Evolutionary conservation across 2,797 vertebrate genomes (phyloP), one percentile per base, ranked within the genome.

Genomic region (Parauchenoglanis ngamensis): DNA sequence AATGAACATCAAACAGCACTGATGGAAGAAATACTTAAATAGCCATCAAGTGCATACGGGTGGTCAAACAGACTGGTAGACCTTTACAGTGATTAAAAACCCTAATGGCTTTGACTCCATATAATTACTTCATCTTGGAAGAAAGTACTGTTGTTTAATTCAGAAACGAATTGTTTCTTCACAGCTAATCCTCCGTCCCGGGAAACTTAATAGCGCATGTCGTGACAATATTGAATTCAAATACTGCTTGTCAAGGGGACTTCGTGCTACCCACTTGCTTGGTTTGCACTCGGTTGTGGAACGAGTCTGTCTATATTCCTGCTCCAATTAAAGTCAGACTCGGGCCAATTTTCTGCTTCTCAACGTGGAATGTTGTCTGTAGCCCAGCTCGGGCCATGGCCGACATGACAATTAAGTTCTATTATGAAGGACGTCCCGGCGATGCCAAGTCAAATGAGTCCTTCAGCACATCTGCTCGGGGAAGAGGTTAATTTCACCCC

Each of bases 121-220:
- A 84, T 87, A 89, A 89, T 89, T 86, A 85, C 87, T 90, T 89
- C 63, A 87, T 84, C 88, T 86, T 87, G 78, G 78, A 83, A 6
- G 44, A 87, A 81, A 65, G 83, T 83, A 40, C 59, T 79, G 67
- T 87, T 79, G 72, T 89, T 88, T 91, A 90, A 90, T 91, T 86
- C 84, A 85, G 89, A 89, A 90, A 90, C 87, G 79, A 91, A 91
- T 89, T 90, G 88, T 90, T 90, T 91, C 88, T 88, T 89, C 89
- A 90, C 89, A 88, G 88, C 89, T 89, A 90, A 91, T 91, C 31
- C 88, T 80, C 87, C 76, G 44, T 86, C 65, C 72, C 8, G 7
- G 59, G 73, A 86, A 88, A 85, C 44, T 65, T 83, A 88, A 91
- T 83, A 80, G 82, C 49, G 87, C 85, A 70, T 89, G 82, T 88